phyloP scores from a whole-genome alignment of 1,140 invertebrate species.

The Aleiodes sp. region DNA sequence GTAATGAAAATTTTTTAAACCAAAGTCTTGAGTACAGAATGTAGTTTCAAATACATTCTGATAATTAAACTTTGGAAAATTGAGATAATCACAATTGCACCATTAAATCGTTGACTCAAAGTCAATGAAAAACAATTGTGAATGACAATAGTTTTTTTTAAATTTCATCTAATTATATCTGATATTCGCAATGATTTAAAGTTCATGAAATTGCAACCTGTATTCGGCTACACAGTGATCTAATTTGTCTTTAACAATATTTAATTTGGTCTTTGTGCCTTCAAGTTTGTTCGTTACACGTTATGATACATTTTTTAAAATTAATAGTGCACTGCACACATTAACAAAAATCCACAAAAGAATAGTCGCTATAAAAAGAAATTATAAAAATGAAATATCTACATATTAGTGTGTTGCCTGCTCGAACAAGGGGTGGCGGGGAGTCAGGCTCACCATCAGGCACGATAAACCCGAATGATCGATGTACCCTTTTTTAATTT shows the following conservation, averaged over 20 bases:
- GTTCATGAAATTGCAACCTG: slow-evolving; percentile 1
- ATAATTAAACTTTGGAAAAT: slow-evolving; percentile 32
- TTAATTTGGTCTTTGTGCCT: slow-evolving; percentile 19
- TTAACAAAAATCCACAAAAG: not conserved
- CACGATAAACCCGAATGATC: slow-evolving; percentile 64
- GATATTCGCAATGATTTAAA: slow-evolving; percentile 24
- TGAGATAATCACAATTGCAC: not conserved
- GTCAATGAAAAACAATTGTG: not conserved
- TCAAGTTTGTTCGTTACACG: slow-evolving; percentile 21
- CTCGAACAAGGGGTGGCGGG: slow-evolving; percentile 62
- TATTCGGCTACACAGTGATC: slow-evolving; percentile 11
- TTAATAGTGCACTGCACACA: slow-evolving; percentile 12
- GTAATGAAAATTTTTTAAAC: not conserved
- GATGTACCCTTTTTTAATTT: slow-evolving; percentile 50
- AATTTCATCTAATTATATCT: too few relatives aligned
- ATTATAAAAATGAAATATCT: not conserved
- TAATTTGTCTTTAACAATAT: not conserved
- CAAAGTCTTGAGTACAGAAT: slow-evolving; percentile 32
- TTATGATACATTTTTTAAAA: not conserved
- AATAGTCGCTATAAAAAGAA: not conserved
- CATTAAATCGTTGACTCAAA: not conserved
- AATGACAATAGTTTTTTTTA: too few relatives aligned
- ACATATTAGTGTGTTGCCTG: slow-evolving; percentile 57
- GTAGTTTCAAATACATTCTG: slow-evolving; percentile 21
- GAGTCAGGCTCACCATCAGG: slow-evolving; percentile 68